Evolutionary conservation across 2,113 vertebrate genomes (phyloP).

Genomic region (Hipposideros armiger): DNA sequence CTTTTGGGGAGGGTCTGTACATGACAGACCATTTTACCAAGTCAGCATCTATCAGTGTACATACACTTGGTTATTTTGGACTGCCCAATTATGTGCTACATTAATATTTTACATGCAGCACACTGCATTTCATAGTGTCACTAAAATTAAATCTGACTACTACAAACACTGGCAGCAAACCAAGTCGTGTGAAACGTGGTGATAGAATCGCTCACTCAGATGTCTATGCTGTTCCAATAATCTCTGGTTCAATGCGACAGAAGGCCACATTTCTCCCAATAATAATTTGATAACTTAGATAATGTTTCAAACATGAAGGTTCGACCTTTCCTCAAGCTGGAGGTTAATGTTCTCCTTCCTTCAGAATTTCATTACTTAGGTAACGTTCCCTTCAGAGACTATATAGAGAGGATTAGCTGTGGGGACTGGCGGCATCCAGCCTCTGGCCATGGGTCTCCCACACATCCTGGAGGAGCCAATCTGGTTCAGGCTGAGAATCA

Average conservation of each 20-base stretch:
- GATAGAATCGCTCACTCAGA: neutral
- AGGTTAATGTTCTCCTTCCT: neutral
- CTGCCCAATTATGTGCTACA: constrained; percentile 78
- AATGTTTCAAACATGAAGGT: neutral
- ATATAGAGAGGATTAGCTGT: neutral
- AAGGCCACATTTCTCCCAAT: constrained; percentile 44
- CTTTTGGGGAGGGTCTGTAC: constrained; percentile 53
- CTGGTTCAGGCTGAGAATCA: neutral
- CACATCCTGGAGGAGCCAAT: neutral
- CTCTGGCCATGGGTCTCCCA: neutral
- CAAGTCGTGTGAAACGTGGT: constrained; percentile 54
- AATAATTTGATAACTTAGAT: constrained; percentile 70
- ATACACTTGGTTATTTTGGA: constrained; percentile 73
- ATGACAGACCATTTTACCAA: constrained; percentile 58
- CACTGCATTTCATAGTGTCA: constrained; percentile 80
- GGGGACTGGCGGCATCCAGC: neutral
- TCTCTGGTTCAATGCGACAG: constrained; percentile 24
- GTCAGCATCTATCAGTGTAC: constrained; percentile 70
- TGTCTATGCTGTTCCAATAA: neutral
- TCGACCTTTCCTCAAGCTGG: neutral
- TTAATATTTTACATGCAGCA: constrained; percentile 83
- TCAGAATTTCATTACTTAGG: neutral
- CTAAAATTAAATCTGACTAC: constrained; percentile 84
- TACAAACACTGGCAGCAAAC: constrained; percentile 70
- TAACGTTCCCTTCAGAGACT: neutral